phyloP scores from a whole-genome alignment of 1,140 invertebrate species.

The Drosophila albomicans region DNA sequence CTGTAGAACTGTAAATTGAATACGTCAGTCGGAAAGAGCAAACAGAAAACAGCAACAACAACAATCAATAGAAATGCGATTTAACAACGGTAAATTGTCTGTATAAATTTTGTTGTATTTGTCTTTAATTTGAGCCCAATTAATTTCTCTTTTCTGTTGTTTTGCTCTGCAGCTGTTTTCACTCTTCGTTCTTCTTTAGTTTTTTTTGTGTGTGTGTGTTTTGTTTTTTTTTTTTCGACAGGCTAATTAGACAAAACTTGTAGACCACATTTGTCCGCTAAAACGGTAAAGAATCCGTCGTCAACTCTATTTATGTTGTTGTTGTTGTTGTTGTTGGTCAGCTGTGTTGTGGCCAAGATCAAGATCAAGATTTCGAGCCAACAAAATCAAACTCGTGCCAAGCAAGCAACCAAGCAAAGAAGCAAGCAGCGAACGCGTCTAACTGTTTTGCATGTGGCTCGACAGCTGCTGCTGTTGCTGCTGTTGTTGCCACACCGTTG shows the following conservation, averaged over 20 bases:
- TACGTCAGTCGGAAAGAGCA: neutral
- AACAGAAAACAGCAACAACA: slow-evolving; percentile 3
- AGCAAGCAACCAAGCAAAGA: no score
- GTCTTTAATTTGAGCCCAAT: slow-evolving; percentile 75
- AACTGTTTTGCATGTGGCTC: slow-evolving; percentile 45
- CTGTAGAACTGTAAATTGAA: slow-evolving; percentile 71
- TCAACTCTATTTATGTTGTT: neutral
- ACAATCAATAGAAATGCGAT: slow-evolving; percentile 49
- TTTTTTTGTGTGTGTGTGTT: neutral
- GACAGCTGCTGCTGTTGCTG: neutral
- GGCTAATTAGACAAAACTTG: slow-evolving; percentile 18
- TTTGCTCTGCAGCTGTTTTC: slow-evolving; percentile 34
- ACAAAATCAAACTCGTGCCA: slow-evolving; percentile 10
- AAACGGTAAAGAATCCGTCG: slow-evolving; percentile 12
- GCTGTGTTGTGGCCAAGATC: slow-evolving; percentile 2
- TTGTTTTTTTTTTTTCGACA: neutral
- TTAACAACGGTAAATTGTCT: slow-evolving; percentile 63
- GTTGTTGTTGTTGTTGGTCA: neutral
- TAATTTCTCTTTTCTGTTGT: slow-evolving; percentile 69
- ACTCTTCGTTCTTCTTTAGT: slow-evolving; percentile 28
- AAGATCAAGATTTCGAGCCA: slow-evolving; percentile 3
- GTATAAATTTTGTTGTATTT: slow-evolving; percentile 49
- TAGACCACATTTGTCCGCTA: slow-evolving; percentile 6
- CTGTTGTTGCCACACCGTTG: neutral
- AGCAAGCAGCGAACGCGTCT: slow-evolving; percentile 8